These are phyloP conservation scores for Parapristionchus giblindavisi DNA, from an alignment of 2,888 invertebrate genomes.

Conservation along the genomic window DNA sequence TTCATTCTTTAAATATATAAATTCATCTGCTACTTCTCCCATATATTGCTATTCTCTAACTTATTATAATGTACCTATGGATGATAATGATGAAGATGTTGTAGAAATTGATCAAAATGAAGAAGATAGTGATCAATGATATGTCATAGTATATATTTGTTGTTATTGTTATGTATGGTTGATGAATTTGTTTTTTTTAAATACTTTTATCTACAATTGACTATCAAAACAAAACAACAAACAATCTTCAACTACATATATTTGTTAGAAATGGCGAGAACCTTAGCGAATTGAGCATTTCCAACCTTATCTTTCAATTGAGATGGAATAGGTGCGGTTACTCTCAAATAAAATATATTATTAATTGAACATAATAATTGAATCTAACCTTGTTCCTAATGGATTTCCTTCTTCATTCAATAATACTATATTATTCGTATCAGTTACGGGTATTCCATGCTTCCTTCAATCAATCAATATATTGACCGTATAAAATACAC, in stretches of 20 bases:
- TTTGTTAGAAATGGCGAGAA: slow-evolving; percentile 68
- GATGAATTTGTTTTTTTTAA: slow-evolving; percentile 1
- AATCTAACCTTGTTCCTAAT: slow-evolving; percentile 79
- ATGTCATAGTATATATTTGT: neutral
- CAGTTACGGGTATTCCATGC: slow-evolving; percentile 68
- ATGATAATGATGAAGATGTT: neutral
- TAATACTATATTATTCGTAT: slow-evolving; percentile 82
- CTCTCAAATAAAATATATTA: slow-evolving; percentile 73
- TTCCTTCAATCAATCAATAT: slow-evolving; percentile 42
- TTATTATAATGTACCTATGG: slow-evolving; percentile 46
- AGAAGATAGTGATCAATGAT: neutral
- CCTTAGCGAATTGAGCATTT: slow-evolving; percentile 64
- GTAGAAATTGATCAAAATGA: neutral
- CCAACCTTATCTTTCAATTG: slow-evolving; percentile 58
- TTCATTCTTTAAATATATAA: slow-evolving; percentile 64
- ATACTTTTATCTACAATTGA: neutral
- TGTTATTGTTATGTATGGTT: slow-evolving; percentile 15
- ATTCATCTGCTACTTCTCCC: slow-evolving; percentile 46
- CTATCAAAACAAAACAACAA: slow-evolving; percentile 13
- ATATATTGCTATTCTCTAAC: slow-evolving; percentile 47
- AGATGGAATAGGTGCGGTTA: slow-evolving; percentile 91
- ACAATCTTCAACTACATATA: slow-evolving; percentile 47
- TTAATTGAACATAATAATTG: neutral
- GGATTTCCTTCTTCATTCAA: slow-evolving; percentile 87
- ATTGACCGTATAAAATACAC: neutral